Conservation (phyloP, 92 coral and sea anemone genomes). For the Parazoanthus darwini region DNA sequence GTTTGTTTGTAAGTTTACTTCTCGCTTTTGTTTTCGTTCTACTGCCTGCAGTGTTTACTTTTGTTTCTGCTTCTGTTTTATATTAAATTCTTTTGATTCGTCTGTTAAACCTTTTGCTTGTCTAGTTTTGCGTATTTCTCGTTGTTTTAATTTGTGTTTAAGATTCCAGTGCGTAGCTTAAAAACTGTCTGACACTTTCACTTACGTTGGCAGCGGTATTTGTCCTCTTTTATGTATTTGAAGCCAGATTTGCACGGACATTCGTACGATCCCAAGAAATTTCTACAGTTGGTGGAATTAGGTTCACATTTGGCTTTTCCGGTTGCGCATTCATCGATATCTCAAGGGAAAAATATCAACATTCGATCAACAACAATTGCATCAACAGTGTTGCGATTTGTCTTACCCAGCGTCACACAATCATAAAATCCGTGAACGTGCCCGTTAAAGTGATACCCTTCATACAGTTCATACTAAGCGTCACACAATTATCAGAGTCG, state of each 20-base stretch:
- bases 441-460: neutral
- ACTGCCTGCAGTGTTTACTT: neutral
- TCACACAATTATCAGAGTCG: neutral
- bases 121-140: neutral
- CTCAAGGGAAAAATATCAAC: conserved; percentile 36
- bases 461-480: neutral
- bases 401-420: neutral
- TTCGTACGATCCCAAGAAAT: conserved; percentile 70
- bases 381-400: neutral
- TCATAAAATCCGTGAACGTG: too few species aligned
- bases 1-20: neutral
- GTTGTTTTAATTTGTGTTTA: neutral
- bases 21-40: neutral
- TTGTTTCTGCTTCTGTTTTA: neutral
- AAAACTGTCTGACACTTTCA: neutral
- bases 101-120: neutral
- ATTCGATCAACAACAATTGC: neutral
- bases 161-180: neutral
- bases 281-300: conserved; percentile 68
- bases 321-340: conserved; percentile 78
- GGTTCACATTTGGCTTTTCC: conserved; percentile 55
- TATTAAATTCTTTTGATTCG: neutral
- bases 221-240: conserved; percentile 56
- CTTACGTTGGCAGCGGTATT: conserved; percentile 77
- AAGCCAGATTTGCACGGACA: conserved; percentile 79